Base-by-base conservation (phyloP, 37 sponge, comb jelly and placozoan species). In the Chondrosia reniformis region DNA sequence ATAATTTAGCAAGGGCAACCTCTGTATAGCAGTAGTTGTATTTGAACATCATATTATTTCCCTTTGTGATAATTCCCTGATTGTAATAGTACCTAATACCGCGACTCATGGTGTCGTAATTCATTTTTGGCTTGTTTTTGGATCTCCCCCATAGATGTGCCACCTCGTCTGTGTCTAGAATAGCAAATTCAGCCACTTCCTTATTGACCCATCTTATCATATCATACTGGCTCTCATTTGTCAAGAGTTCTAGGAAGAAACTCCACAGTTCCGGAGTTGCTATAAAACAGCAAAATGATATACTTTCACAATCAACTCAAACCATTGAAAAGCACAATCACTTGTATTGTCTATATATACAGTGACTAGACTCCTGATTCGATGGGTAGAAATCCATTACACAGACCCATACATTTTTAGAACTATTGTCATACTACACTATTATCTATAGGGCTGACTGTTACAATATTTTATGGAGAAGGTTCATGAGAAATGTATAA, bases 11-110 rank as follows among this genome's bases (percentile, higher is more conserved):
- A 41, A 69, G 24, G 3, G 72, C 72, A 21, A 69, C 72, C 42
- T 69, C 72, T 2, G 72, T 69, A 44, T 69, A 69, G 72, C 72
- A 69, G 43, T 69, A 69, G 72, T 69, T 69, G 72, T 69, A 69
- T 24, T 69, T 69, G 72, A 69, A 69, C 72, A 69, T 69, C 72
- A 69, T 69, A 44, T 69, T 69, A 25, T 69, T 69, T 21, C 72
- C 72, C 72, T 69, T 69, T 19, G 72, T 44, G 4, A 69, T 40
- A 25, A 69, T 69, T 21, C 72, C 72, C 22, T 69, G 72, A 24
- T 69, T 69, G 72, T 69, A 69, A 34, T 69, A 69, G 72, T 69
- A 69, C 44, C 72, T 41, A 2, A 69, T 69, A 2, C 37, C 72
- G 24, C 72, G 32, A 44, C 72, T 69, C 72, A 69, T 69, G 24